A percentile compares a stretch with the other conserved stretches of the same genome.
phyloP scores from a whole-genome alignment of 2,888 invertebrate genomes.

The Leptarthrus brevirostris region DNA sequence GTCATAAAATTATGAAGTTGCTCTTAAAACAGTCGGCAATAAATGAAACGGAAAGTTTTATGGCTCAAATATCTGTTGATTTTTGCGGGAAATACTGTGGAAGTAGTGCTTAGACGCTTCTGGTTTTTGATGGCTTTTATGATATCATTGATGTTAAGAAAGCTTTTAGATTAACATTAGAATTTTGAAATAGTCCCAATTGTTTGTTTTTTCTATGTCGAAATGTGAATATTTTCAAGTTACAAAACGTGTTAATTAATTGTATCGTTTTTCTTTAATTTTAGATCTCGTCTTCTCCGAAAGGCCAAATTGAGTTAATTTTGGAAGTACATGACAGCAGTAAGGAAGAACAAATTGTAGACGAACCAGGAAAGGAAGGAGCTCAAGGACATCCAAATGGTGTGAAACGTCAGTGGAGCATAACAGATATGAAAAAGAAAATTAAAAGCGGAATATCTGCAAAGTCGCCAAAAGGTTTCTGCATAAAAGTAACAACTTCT shows the following conservation, averaged over 20 bases:
- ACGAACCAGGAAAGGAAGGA: constrained; percentile 10
- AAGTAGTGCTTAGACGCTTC: no score
- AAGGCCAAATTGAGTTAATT: constrained; percentile 65
- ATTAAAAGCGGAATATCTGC: constrained; percentile 59
- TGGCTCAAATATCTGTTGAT: neutral
- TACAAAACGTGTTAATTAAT: no score
- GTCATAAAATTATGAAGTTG: neutral
- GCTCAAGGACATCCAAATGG: neutral
- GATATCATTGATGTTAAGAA: no score
- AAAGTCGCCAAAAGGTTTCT: constrained; percentile 51
- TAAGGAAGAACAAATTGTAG: constrained; percentile 13
- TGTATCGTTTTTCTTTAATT: no score
- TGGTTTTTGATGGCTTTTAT: neutral
- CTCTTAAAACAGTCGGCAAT: neutral
- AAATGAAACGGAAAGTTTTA: neutral
- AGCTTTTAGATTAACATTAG: no score
- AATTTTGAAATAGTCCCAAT: no score
- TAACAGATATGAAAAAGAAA: constrained; percentile 63
- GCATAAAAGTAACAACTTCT: constrained; percentile 62
- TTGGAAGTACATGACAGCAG: constrained; percentile 61
- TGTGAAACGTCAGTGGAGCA: constrained; percentile 58
- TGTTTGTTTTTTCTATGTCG: no score
- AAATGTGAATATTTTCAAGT: no score
- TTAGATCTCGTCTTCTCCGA: constrained; percentile 61
- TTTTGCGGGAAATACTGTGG: neutral